These are phyloP conservation scores for Lasioglossum figueresi DNA, from an alignment of 2,888 invertebrate species.

Conservation along the genomic window DNA sequence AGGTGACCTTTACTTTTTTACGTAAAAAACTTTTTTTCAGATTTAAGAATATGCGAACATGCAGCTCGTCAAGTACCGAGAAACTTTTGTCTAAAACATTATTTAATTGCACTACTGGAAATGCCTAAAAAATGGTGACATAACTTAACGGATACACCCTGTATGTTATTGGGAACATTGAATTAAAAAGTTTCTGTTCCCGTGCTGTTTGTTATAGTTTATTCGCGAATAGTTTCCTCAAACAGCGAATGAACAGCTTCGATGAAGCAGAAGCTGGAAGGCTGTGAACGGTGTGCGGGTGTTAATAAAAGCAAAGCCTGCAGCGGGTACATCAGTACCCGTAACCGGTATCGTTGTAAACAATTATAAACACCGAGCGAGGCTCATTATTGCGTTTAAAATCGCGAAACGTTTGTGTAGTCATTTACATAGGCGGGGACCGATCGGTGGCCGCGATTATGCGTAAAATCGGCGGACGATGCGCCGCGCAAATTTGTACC, in stretches of 20 bases:
- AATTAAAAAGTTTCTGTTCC: too few relatives aligned
- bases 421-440: slow-evolving; percentile 53
- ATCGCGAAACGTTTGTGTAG: slow-evolving; percentile 54
- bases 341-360: slow-evolving; percentile 55
- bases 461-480: slow-evolving; percentile 56
- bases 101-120: too few relatives aligned
- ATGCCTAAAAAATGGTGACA: too few relatives aligned
- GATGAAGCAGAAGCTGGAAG: not conserved
- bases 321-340: slow-evolving; percentile 36
- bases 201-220: too few relatives aligned
- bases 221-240: not conserved
- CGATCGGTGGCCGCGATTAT: slow-evolving; percentile 57
- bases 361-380: slow-evolving; percentile 52
- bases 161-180: too few relatives aligned
- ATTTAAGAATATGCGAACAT: too few relatives aligned
- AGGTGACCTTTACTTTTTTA: too few relatives aligned
- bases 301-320: slow-evolving; percentile 41
- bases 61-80: too few relatives aligned
- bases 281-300: slow-evolving; percentile 20
- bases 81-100: too few relatives aligned
- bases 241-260: not conserved
- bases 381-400: slow-evolving; percentile 58
- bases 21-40: too few relatives aligned
- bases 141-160: too few relatives aligned
- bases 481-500: slow-evolving; percentile 69